These are phyloP conservation scores for Apis florea DNA, from an alignment of 1,140 invertebrate genomes.

Conservation along the genomic window DNA sequence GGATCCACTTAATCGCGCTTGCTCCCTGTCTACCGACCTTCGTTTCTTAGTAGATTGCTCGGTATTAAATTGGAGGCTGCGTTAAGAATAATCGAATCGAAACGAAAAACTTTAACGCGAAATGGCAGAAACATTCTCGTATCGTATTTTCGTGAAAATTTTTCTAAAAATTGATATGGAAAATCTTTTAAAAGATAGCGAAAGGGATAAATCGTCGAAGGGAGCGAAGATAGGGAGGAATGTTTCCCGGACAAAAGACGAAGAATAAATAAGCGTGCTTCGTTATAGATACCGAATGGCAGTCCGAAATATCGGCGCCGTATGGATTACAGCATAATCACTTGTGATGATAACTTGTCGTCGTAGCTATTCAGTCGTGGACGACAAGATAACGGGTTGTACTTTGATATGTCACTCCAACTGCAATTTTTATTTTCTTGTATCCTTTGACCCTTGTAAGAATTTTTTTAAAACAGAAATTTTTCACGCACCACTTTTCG, in stretches of 20 bases:
- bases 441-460: too few relatives aligned
- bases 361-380: not conserved
- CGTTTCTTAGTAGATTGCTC: not conserved
- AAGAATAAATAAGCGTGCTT: not conserved
- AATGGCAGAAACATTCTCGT: not conserved
- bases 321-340: constrained; percentile 4
- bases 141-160: not conserved
- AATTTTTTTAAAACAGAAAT: not conserved
- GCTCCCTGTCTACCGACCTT: constrained; percentile 33
- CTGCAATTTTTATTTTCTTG: not conserved
- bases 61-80: not conserved
- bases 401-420: not conserved
- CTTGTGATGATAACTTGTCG: not conserved
- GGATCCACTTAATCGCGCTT: constrained; percentile 58
- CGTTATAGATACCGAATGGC: not conserved
- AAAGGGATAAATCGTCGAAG: not conserved
- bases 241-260: not conserved
- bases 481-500: not conserved
- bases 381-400: not conserved
- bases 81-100: not conserved
- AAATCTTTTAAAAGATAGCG: not conserved
- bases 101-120: not conserved
- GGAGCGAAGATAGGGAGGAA: not conserved
- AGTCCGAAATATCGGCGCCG: not conserved
- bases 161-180: not conserved